Conservation (phyloP, 2,888 invertebrate genomes). For the Leuctra nigra region DNA sequence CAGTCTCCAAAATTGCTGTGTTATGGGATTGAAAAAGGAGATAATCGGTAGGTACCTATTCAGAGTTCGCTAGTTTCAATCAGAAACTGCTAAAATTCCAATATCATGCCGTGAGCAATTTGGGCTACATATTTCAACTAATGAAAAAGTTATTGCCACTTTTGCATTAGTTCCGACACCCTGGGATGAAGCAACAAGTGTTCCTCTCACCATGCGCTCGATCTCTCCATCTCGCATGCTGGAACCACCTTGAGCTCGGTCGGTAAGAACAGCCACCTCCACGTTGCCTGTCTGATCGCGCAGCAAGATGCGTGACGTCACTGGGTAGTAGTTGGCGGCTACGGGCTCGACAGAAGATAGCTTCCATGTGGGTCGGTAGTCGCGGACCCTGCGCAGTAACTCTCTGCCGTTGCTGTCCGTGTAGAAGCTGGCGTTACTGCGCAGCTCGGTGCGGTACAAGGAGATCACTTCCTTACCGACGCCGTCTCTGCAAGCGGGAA, state of each 20-base stretch:
- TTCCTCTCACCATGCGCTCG: conserved; percentile 72
- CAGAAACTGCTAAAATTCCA: too few species aligned
- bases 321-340: conserved; percentile 89
- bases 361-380: conserved; percentile 67
- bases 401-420: conserved; percentile 95
- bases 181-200: too few species aligned
- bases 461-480: conserved; percentile 80
- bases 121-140: too few species aligned
- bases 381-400: conserved; percentile 60
- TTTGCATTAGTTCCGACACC: too few species aligned
- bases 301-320: conserved; percentile 72
- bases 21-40: too few species aligned
- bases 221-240: conserved; percentile 67
- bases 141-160: too few species aligned
- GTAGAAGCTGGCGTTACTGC: conserved; percentile 63
- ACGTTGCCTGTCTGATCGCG: conserved; percentile 44
- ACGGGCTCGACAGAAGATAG: conserved; percentile 61
- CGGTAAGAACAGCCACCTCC: conserved; percentile 57
- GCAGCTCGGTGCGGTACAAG: conserved; percentile 55
- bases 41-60: too few species aligned
- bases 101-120: too few species aligned
- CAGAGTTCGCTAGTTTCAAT: too few species aligned
- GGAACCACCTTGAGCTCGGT: conserved; percentile 75
- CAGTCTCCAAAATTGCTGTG: too few species aligned
- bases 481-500: conserved; percentile 49